These are phyloP conservation scores for Ceratina calcarata DNA, from an alignment of 1,140 invertebrate genomes.

Conservation along the genomic window DNA sequence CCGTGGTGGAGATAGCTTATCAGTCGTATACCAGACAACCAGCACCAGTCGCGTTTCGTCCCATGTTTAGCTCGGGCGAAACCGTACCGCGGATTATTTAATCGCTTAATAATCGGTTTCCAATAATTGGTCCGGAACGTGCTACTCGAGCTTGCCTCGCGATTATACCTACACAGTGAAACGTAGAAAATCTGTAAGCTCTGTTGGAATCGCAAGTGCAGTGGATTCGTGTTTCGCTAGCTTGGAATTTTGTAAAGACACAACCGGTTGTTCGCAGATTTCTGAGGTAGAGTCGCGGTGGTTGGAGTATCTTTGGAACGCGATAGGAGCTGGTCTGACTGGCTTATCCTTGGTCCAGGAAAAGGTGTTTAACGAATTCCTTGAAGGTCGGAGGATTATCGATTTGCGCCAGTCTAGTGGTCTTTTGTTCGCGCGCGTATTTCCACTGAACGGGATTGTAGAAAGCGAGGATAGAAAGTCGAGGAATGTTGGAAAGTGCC, in stretches of 20 bases:
- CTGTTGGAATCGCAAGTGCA: no score
- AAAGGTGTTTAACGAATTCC: constrained; percentile 11
- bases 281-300: neutral
- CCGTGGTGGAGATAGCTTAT: constrained; percentile 65
- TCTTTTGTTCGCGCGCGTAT: neutral
- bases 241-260: no score
- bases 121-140: no score
- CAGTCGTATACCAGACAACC: constrained; percentile 32
- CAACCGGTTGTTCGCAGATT: neutral
- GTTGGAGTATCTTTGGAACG: neutral
- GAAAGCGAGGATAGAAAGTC: no score
- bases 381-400: neutral
- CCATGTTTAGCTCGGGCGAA: constrained; percentile 25
- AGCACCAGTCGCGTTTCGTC: constrained; percentile 53
- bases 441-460: neutral
- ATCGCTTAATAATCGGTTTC: neutral
- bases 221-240: neutral
- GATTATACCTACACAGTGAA: no score
- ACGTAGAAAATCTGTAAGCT: no score
- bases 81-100: neutral
- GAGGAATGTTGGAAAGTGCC: neutral
- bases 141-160: no score
- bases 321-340: neutral
- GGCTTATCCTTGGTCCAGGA: neutral
- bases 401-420: neutral